Evolutionary conservation across 2,113 vertebrate genomes (phyloP), one percentile per base, ranked within the genome.

Genomic region (Neodontobutis hainanensis): DNA sequence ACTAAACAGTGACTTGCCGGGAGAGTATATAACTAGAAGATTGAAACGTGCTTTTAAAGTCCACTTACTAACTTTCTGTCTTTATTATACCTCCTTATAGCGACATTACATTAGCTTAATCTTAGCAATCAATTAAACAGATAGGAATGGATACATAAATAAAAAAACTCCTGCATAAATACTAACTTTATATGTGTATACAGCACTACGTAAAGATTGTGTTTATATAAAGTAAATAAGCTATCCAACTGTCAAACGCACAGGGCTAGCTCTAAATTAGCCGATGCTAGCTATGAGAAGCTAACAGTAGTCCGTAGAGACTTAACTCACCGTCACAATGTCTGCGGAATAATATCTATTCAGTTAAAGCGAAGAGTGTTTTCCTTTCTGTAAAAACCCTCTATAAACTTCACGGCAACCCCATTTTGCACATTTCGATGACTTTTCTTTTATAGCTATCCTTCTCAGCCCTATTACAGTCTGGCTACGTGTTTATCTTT

Each of bases 401-500:
- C 0, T 60, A 12, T 46, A 16, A 47, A 12, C 2, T 45, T 14
- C 5, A 1, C n/a, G 57, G 14, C 67, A 81, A 88, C 55, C 86
- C 60, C 85, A 89, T 91, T 67, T 81, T 43, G 1, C 5, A 6
- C 0, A 0, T 59, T 63, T 52, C 5, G n/a, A 10, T 19, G 1
- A 16, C 5, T 38, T 15, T 53, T 59, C 43, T 63, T 52, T 34
- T 16, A 4, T 47, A 60, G 48, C 2, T 63, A 49, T 38, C 65
- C 61, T 57, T 65, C 58, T 80, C 55, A 55, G 50, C 82, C 78
- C 75, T 65, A 44, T 3, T 55, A 16, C 42, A 36, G 60, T 70
- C 83, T 50, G 86, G 70, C 80, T 91, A 92, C 91, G 91, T 94
- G 92, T 94, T 93, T 93, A 91, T 94, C 89, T 91, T 90, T 85